Percentiles rank a stretch among this genome's conserved stretches.
phyloP scores from a whole-genome alignment of 1,140 invertebrate genomes.

The Drosophila parvula region DNA sequence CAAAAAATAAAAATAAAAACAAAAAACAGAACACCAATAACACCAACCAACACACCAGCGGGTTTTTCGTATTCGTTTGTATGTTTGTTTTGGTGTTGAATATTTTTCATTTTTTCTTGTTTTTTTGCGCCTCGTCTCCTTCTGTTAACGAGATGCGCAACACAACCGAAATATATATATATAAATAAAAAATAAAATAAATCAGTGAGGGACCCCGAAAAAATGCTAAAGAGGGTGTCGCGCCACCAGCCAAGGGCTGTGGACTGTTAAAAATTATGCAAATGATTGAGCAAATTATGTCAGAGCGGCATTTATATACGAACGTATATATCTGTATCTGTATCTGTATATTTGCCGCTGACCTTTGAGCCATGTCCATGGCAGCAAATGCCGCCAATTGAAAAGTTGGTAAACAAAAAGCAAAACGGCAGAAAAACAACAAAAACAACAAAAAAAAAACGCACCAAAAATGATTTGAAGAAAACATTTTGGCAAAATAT shows the following conservation, averaged over 20 bases:
- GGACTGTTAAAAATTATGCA: conserved; percentile 75
- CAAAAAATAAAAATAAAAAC: background rate
- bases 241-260: conserved; percentile 43
- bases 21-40: conserved; percentile 7
- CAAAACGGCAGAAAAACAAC: conserved; percentile 28
- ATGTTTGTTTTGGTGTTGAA: conserved; percentile 68
- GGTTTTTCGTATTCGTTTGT: conserved; percentile 15
- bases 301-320: conserved; percentile 48
- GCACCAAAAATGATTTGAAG: conserved; percentile 38
- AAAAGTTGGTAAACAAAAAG: conserved; percentile 64
- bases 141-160: conserved; percentile 69
- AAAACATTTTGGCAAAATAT: conserved; percentile 50
- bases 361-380: conserved; percentile 66
- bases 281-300: conserved; percentile 81
- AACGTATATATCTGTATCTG: conserved; percentile 21
- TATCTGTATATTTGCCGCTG: conserved; percentile 41
- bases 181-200: conserved; percentile 49
- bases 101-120: conserved; percentile 50
- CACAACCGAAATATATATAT: conserved; percentile 46
- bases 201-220: conserved; percentile 36
- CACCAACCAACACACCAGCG: conserved; percentile 8
- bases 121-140: conserved; percentile 41
- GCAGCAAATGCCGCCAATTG: conserved; percentile 74
- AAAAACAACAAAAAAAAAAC: conserved; percentile 14
- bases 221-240: conserved; percentile 15